phyloP scores from a whole-genome alignment of 2,888 invertebrate species.

The Nasonovia ribisnigri region DNA sequence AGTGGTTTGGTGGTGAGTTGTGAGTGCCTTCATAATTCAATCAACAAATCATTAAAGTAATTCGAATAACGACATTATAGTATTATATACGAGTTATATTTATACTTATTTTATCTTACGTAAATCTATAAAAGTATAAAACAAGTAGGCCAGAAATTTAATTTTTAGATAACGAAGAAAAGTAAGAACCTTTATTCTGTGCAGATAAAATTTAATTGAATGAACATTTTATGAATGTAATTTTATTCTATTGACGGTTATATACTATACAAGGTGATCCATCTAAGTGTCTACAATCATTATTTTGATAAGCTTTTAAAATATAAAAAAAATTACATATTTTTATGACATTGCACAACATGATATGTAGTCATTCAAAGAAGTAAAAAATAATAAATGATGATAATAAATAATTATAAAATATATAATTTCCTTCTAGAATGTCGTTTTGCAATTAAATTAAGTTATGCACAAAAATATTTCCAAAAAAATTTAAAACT shows the following conservation, averaged over 20 bases:
- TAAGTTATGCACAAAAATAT: neutral
- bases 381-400: too few relatives aligned
- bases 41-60: neutral
- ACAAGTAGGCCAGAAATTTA: neutral
- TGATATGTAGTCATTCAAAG: too few relatives aligned
- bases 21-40: neutral
- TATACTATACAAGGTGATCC: neutral
- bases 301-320: neutral
- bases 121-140: neutral
- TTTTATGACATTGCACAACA: neutral
- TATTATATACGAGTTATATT: neutral
- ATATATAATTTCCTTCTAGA: neutral
- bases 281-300: neutral
- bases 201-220: neutral
- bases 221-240: neutral
- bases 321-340: neutral
- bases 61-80: neutral
- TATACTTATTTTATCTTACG: neutral
- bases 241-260: neutral
- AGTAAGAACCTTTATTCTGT: neutral
- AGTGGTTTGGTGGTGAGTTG: neutral
- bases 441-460: neutral
- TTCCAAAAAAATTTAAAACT: neutral
- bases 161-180: neutral
- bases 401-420: neutral